phyloP scores from a whole-genome alignment of 2,797 vertebrate genomes.

The Melanotaenia pygmaea region DNA sequence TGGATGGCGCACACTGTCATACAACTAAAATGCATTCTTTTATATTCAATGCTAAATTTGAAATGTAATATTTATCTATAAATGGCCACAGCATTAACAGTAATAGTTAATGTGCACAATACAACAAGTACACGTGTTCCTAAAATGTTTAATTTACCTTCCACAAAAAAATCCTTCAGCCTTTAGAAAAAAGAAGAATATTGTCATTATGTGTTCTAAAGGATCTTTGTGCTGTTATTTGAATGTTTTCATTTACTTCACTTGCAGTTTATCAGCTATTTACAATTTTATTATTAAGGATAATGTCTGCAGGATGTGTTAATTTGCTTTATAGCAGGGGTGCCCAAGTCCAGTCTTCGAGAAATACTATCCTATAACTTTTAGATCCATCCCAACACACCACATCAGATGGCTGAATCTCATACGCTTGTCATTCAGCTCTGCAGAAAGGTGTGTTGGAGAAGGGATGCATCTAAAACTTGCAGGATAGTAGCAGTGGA shows the following conservation, averaged over 20 bases:
- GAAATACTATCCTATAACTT: no score
- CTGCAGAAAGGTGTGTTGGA: no score
- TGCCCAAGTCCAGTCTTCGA: no score
- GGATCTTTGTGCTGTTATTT: constrained; percentile 30
- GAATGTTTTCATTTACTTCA: constrained; percentile 37
- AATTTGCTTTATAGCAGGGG: no score
- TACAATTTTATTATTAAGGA: constrained; percentile 21
- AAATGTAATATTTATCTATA: neutral
- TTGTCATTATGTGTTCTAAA: constrained; percentile 6
- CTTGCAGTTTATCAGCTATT: constrained; percentile 42
- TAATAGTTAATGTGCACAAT: neutral
- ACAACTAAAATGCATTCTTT: neutral
- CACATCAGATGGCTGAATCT: no score
- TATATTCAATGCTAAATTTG: neutral
- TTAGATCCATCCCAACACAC: no score
- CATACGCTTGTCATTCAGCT: no score
- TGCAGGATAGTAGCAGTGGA: no score
- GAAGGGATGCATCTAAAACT: no score
- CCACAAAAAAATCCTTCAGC: constrained; percentile 1
- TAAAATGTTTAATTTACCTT: constrained; percentile 23
- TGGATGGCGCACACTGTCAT: neutral
- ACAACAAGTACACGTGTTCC: neutral
- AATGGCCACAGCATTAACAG: neutral
- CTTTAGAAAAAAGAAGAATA: neutral
- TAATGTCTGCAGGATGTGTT: constrained; percentile 56